A percentile compares a stretch with the other conserved stretches of the same genome.
Conservation (phyloP, 2,888 invertebrate genomes). For the Andrena camellia region DNA sequence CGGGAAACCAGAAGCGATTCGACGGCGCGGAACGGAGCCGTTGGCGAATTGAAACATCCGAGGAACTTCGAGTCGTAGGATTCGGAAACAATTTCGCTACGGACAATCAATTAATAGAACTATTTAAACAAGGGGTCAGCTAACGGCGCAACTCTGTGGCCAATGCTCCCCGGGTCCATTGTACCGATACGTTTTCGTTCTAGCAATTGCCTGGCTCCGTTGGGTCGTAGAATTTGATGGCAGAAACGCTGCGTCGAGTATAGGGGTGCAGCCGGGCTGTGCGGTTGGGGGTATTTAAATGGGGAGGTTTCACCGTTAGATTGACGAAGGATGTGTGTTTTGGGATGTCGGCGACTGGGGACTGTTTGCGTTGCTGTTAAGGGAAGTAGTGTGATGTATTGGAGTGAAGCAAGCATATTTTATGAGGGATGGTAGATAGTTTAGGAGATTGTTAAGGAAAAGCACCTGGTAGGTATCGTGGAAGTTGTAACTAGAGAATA, state of each 20-base stretch:
- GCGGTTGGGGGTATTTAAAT: slow-evolving; percentile 17
- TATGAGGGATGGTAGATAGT: no score
- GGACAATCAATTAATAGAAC: slow-evolving; percentile 26
- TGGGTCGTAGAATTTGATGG: slow-evolving; percentile 60
- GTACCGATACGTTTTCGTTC: slow-evolving; percentile 52
- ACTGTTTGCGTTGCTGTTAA: no score
- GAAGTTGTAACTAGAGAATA: no score
- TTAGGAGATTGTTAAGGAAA: no score
- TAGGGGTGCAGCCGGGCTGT: slow-evolving; percentile 48
- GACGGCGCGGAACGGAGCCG: not conserved
- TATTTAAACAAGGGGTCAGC: slow-evolving; percentile 17
- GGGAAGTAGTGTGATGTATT: no score
- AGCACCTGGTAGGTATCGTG: no score
- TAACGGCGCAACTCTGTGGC: not conserved
- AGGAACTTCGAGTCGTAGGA: not conserved
- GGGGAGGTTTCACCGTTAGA: no score
- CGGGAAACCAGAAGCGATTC: not conserved
- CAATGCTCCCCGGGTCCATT: slow-evolving; percentile 3
- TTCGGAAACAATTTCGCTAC: slow-evolving; percentile 12
- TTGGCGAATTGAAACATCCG: not conserved
- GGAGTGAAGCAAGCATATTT: no score
- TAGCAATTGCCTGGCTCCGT: slow-evolving; percentile 30
- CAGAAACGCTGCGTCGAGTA: slow-evolving; percentile 45
- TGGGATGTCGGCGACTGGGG: no score
- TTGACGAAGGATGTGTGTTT: no score